Evolutionary conservation across 2,888 invertebrate genomes (phyloP), one percentile per base, ranked within the genome.

Genomic region (Athalia rosae): DNA sequence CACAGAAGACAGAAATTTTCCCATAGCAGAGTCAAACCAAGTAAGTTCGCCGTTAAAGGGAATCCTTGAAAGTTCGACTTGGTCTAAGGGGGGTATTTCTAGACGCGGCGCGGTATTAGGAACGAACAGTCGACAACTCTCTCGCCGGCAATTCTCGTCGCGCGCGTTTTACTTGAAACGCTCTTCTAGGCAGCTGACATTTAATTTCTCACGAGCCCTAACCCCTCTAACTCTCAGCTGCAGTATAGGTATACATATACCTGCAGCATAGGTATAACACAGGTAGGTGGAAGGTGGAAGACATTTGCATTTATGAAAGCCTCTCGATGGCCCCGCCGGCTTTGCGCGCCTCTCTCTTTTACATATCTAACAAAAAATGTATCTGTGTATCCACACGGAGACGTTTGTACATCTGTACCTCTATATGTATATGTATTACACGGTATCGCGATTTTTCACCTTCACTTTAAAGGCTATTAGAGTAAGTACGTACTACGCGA

Each of bases 291-390:
- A 2, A 28, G 2, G 28, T 2, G 28, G 28, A 28, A 28, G 71
- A 58, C 71, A 71, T 71, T 71, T 71, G 71, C 71, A 71, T 71
- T 58, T 58, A 56, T 59, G 69, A 69, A 69, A 56, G 53, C 53
- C 41, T 41, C 58, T 71, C 71, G 43, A 71, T 71, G n/a, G 50
- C 53, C 28, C 50, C 50, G 11, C 9, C 48, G 28, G 67, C 11
- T 53, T 15, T 28, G 48, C n/a, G 8, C 4, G 2, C 64, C 6
- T 5, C 43, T 64, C n/a, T 45, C 28, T 62, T 47, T 7, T 47
- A 64, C n/a, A 64, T 64, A 47, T 43, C 62, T 4, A 41, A 62
- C 45, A 62, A n/a, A 43, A 13, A 58, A 4, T 28, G 2, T 28
- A 28, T 28, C 28, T 28, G 28, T 28, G 28, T 28, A 28, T 28